phyloP scores from a whole-genome alignment of 2,888 invertebrate genomes.

The Anoplius nigerrimus region DNA sequence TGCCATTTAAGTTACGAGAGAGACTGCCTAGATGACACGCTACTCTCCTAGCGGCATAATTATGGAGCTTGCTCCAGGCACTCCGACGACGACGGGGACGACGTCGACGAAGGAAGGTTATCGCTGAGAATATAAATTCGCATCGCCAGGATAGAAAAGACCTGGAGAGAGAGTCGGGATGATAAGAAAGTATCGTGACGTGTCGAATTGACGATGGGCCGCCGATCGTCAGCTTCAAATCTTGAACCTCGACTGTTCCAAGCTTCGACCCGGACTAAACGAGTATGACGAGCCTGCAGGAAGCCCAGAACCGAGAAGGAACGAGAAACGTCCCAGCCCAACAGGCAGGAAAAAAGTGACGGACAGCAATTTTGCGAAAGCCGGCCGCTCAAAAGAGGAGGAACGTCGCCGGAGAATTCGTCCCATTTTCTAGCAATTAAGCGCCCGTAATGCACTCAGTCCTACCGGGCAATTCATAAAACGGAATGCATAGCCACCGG shows the following conservation, averaged over 20 bases:
- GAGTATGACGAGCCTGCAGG: too few species aligned
- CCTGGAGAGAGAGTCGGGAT: slow-evolving; percentile 17
- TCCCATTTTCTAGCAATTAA: slow-evolving; percentile 44
- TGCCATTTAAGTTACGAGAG: slow-evolving; percentile 36
- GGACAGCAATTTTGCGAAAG: too few species aligned
- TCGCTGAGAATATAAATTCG: slow-evolving; percentile 30
- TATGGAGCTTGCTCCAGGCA: slow-evolving; percentile 18
- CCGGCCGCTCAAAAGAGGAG: too few species aligned
- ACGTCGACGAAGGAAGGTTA: background rate
- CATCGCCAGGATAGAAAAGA: slow-evolving; percentile 2
- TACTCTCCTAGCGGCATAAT: slow-evolving; percentile 39
- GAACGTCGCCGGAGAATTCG: slow-evolving; percentile 11
- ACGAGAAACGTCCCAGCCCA: too few species aligned
- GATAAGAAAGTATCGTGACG: background rate
- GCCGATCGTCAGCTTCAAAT: too few species aligned
- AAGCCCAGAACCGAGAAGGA: too few species aligned
- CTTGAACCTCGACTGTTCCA: too few species aligned
- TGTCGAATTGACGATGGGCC: too few species aligned
- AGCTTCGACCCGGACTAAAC: too few species aligned
- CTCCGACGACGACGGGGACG: background rate
- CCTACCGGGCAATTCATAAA: slow-evolving; percentile 9
- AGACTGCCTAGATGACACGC: slow-evolving; percentile 24
- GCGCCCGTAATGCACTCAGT: slow-evolving; percentile 25
- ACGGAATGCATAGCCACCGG: slow-evolving; percentile 7
- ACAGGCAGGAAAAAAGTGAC: too few species aligned